Evolutionary conservation across 2,113 vertebrate species (phyloP).

Genomic region (Saimiri boliviensis): DNA sequence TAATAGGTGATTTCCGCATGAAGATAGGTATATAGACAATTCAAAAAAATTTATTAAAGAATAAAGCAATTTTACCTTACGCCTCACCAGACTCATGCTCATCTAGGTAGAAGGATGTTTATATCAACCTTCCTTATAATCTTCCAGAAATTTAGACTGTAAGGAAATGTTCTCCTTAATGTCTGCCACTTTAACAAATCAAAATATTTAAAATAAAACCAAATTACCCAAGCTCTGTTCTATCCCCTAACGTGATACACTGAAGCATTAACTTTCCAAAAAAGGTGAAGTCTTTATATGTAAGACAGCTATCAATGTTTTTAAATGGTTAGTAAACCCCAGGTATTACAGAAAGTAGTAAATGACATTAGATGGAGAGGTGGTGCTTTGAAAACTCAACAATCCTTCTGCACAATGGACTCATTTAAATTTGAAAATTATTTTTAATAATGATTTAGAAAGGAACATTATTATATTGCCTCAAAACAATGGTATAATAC

Average conservation of each 20-base stretch:
- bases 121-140: neutral
- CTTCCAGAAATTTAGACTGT: neutral
- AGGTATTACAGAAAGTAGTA: neutral
- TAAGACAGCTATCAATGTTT: neutral
- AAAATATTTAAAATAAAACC: conserved; percentile 10
- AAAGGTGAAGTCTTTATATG: neutral
- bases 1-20: neutral
- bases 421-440: conserved; percentile 29
- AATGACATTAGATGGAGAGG: neutral
- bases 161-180: neutral
- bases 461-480: neutral
- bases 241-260: neutral
- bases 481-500: neutral
- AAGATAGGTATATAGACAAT: neutral
- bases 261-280: neutral
- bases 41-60: neutral
- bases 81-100: neutral
- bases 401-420: neutral
- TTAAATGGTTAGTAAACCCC: neutral
- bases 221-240: neutral
- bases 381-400: neutral
- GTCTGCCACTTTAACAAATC: neutral
- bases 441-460: neutral
- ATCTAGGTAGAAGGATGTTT: neutral
- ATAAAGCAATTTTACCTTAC: neutral